phyloP scores from a whole-genome alignment of 2,888 invertebrate genomes.

The Falcaria lacertinaria region DNA sequence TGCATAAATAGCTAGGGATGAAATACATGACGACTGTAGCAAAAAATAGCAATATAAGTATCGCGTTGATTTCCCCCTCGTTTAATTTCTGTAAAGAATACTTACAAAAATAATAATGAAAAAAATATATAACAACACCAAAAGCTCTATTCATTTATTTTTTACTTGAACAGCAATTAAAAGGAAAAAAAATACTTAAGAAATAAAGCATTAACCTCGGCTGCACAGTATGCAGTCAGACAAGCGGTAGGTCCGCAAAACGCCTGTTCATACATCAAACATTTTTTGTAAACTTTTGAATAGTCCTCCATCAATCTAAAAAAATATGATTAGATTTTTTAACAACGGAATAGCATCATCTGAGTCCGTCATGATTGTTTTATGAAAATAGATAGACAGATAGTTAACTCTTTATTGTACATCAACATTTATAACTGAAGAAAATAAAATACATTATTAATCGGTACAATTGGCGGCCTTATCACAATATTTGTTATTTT shows the following conservation, averaged over 20 bases:
- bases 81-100: slow-evolving; percentile 32
- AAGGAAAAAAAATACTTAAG: background rate
- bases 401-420: too few species aligned
- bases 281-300: slow-evolving; percentile 44
- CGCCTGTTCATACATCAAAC: slow-evolving; percentile 50
- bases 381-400: too few species aligned
- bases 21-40: slow-evolving; percentile 25
- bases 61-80: slow-evolving; percentile 31
- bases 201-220: slow-evolving; percentile 29
- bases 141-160: too few species aligned
- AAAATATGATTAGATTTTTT: slow-evolving; percentile 10
- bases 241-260: slow-evolving; percentile 40
- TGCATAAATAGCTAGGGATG: slow-evolving; percentile 36
- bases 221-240: slow-evolving; percentile 42
- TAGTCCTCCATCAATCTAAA: slow-evolving; percentile 43
- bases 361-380: too few species aligned
- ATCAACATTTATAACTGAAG: too few species aligned
- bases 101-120: too few species aligned
- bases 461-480: too few species aligned
- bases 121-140: too few species aligned
- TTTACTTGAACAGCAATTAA: too few species aligned
- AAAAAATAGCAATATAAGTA: slow-evolving; percentile 28
- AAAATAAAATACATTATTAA: too few species aligned
- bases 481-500: too few species aligned
- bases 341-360: too few species aligned